Base-by-base conservation (phyloP, 2,888 invertebrate species). In the Cephalotes varians region DNA sequence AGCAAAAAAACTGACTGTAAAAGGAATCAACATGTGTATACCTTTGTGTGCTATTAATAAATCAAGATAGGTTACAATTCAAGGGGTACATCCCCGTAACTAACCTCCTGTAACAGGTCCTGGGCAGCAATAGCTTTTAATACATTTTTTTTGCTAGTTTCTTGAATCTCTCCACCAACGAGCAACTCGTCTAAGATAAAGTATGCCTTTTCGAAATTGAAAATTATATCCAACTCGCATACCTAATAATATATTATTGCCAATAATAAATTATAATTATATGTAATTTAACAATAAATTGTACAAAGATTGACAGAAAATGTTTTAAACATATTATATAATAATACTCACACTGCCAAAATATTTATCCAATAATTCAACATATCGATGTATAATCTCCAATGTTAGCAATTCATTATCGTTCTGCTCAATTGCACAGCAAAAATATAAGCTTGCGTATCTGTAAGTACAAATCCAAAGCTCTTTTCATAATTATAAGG, bases 141-240 rank as follows among this genome's bases (percentile, higher is more conserved):
- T 34, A 99, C 99, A 95, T 99, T 99, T 95, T 99, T 99, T 95
- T 99, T 99, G 94, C 99, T 99, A 77, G 99, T 99, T 95, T 99
- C 99, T 95, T 99, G 99, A 86, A 99, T 98, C 95, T 99, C 99
- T 1, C 99, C 99, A 12, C 99, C 99, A 34, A 99, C 96, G 86
- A 99, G 96, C 91, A 99, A 95, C n/a, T n/a, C n/a, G n/a, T n/a
- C n/a, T n/a, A n/a, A n/a, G n/a, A n/a, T n/a, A n/a, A n/a, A n/a
- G n/a, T 99, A 99, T 0, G 99, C 99, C 95, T 99, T 99, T 95
- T 99, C 99, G 95, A 99, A 99, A 95, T 99, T 99, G 96, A 99
- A 99, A 93, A 99, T 99, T 85, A 99, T 99, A 95, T 99, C 99
- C 95, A 99, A 95, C 95, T 99, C 99, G 94, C 99, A 99, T 10